A percentile compares a stretch with the other conserved stretches of the same genome.
These are phyloP conservation scores for Hylia prasina DNA, from an alignment of 2,113 vertebrate genomes.

Conservation along the genomic window DNA sequence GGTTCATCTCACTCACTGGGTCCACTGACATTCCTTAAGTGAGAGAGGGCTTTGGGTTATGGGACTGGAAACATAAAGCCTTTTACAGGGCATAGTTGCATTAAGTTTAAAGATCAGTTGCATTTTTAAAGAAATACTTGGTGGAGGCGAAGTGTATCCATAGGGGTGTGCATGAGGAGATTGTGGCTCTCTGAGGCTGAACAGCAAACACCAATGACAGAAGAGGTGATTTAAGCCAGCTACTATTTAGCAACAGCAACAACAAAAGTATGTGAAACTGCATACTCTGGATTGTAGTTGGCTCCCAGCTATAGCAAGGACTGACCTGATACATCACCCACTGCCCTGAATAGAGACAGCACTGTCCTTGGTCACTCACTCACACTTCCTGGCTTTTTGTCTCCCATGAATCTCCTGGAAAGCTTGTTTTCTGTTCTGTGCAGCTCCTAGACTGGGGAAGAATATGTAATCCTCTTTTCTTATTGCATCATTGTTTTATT, in stretches of 20 bases:
- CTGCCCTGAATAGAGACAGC: not conserved
- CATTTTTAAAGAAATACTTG: not conserved
- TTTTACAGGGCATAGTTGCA: rapidly evolving
- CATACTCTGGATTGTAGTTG: not conserved
- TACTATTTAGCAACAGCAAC: not conserved
- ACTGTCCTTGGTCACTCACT: not conserved
- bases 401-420: not conserved
- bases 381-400: not conserved
- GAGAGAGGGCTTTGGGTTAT: not conserved
- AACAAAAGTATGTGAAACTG: not conserved
- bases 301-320: not conserved
- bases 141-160: not conserved
- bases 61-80: not conserved
- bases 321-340: not conserved
- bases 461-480: not conserved
- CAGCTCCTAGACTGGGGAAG: not conserved
- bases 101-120: not conserved
- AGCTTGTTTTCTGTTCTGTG: not conserved
- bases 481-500: not conserved
- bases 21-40: not conserved
- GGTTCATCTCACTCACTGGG: not conserved
- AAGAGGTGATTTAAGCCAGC: not conserved
- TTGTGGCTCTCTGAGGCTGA: not conserved
- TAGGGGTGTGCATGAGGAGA: too few species aligned
- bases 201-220: not conserved